Evolutionary conservation across 2,797 vertebrate species (phyloP), one percentile per base, ranked within the genome.

Genomic region (Macropodus opercularis): DNA sequence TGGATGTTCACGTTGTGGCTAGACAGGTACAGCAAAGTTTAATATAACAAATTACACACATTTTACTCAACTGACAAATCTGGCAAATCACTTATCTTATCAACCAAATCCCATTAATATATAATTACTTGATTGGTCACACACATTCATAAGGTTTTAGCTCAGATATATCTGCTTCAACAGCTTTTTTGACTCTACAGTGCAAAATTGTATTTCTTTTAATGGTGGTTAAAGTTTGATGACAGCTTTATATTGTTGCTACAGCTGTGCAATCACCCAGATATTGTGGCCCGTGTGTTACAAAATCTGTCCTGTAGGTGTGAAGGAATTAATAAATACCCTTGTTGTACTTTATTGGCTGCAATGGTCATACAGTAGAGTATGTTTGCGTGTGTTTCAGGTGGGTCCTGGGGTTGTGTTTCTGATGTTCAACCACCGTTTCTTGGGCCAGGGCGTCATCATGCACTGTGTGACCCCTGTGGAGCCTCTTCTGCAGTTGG

Each of bases 381-480:
- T n/a, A n/a, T n/a, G n/a, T n/a, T n/a, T n/a, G n/a, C 55, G 22
- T 44, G 3, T 63, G 13, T 80, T 57, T 40, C 83, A 95, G 94
- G 89, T 95, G 15, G 95, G 94, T 12, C 94, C 94, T 3, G 94
- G 93, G 0, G 22, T 96, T 29, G 94, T 95, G 47, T 94, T 92
- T 46, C 71, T 95, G 61, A 38, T 54, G 18, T 92, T 95, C 21
- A 46, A 92, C 9, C 93, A 94, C 4, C 44, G 68, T 2, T 92
- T 93, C 75, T 58, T 96, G 72, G 95, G 95, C 9, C 79, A 23
- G 0, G 94, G 94, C 7, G 55, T 95, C 3, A 92, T 95, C 64
- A 62, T 95, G 71, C 94, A 95, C 12, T 91, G 79, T 0, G 91
- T 95, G 76, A 96, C 94, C 1, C 94, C 95, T 0, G 77, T 94